Percentiles rank a stretch among this genome's conserved stretches.
Evolutionary conservation across 2,113 vertebrate species (phyloP).

Genomic region (Mellivora capensis): DNA sequence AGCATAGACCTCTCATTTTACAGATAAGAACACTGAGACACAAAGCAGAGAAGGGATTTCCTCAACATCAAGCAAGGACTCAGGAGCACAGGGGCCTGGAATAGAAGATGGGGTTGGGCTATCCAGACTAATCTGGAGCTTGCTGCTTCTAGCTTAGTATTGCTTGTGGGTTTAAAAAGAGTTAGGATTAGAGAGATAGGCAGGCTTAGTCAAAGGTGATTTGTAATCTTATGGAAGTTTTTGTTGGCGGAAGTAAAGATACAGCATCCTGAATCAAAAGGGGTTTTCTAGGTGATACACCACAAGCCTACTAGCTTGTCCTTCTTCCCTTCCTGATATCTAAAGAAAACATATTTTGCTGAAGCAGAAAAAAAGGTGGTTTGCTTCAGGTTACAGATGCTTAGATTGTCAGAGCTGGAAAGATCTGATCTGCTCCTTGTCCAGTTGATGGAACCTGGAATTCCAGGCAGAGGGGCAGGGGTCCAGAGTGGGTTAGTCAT

Average conservation of each 20-base stretch:
- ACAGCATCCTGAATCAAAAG: not conserved
- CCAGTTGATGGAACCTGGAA: not conserved
- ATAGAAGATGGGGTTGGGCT: not conserved
- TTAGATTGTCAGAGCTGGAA: not conserved
- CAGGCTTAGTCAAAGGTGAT: not conserved
- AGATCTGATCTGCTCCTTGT: not conserved
- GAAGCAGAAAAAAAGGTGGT: not conserved
- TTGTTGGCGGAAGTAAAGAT: not conserved
- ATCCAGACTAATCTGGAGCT: not conserved
- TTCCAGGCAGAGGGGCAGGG: not conserved
- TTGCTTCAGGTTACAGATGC: not conserved
- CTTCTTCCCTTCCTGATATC: not conserved
- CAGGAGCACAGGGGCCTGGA: not conserved
- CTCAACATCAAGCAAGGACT: not conserved
- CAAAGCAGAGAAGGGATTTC: not conserved
- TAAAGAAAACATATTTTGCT: slow-evolving; percentile 20
- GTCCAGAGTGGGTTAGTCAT: not conserved
- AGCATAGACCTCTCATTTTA: not conserved
- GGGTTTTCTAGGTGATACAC: not conserved
- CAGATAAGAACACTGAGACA: not conserved
- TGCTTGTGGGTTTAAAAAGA: not conserved
- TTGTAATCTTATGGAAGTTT: not conserved
- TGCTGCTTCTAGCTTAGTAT: not conserved
- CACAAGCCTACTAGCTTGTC: not conserved
- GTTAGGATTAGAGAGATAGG: not conserved